Evolutionary conservation across 2,113 vertebrate genomes (phyloP), one percentile per base, ranked within the genome.

Genomic region (Albula goreensis): DNA sequence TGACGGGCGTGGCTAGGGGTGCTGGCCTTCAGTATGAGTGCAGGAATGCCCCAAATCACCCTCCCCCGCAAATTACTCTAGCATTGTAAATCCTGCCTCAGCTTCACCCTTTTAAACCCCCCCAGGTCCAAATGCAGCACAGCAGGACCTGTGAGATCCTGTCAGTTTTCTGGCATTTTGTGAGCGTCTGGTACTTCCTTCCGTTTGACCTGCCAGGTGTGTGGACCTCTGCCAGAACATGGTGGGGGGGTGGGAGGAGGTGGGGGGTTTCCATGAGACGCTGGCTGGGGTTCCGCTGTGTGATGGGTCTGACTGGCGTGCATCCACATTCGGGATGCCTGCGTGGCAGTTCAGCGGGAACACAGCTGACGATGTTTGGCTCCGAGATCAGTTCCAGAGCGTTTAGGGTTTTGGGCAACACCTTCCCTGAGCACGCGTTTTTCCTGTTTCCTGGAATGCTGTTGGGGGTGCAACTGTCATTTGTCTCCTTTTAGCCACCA

Each of bases 61-160:
- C 53, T 12, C 2, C 53, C 53, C 53, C 53, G 1, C 53, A 1
- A 6, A 6, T 12, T 2, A 9, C 53, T 56, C 53, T 12, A 12
- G 53, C 12, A 6, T 56, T 7, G 12, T 9, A 56, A 0, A 56
- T 56, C 53, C 53, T 12, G 53, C 49, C 78, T 17, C 48, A 17
- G n/a, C 13, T 4, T 11, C 48, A 13, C 78, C 22, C 2, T 10
- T 8, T 10, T 8, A 77, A 17, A n/a, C 74, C 1, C 2, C 74
- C 25, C 8, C 5, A 49, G 25, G 51, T 52, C 31, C 7, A 17
- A 17, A 81, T 17, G 7, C 80, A 89, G 87, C 89, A 83, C 90
- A 90, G 93, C 94, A 91, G 31, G 31, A 41, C 31, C 31, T 90
- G 93, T 92, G 90, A 91, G 91, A 91, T 92, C 91, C 70, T 92